These are phyloP conservation scores for Mycalesis mineus DNA, from an alignment of 2,888 invertebrate species.

Conservation along the genomic window DNA sequence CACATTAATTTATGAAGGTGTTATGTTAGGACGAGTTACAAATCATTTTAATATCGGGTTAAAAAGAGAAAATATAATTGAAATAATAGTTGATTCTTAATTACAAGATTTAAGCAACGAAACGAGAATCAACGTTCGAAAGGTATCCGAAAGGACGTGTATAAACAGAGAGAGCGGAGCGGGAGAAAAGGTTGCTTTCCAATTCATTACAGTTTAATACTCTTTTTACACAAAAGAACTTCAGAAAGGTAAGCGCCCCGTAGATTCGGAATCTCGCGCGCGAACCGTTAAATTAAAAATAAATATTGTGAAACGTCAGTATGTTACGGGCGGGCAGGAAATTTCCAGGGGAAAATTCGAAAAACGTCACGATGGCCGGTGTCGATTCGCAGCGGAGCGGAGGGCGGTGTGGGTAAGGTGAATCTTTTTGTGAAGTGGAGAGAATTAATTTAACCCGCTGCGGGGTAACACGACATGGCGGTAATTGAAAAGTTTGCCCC, in stretches of 20 bases:
- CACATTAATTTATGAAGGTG: conserved; percentile 15
- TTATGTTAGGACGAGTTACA: conserved; percentile 18
- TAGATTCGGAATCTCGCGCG: conserved; percentile 68
- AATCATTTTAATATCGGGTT: not conserved
- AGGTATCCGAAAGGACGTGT: conserved; percentile 9
- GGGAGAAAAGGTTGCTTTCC: conserved; percentile 36
- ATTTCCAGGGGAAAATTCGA: conserved; percentile 57
- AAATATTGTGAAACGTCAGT: conserved; percentile 77
- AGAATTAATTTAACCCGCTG: conserved; percentile 79
- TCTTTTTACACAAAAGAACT: conserved; percentile 60
- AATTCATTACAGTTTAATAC: conserved; percentile 54
- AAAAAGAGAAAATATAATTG: not conserved
- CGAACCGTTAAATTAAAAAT: conserved; percentile 76
- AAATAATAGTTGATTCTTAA: not conserved
- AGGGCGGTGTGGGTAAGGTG: conserved; percentile 60
- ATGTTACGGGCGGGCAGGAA: conserved; percentile 66
- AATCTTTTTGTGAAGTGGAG: conserved; percentile 79
- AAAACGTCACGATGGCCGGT: conserved; percentile 56
- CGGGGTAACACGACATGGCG: conserved; percentile 77
- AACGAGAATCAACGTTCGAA: conserved; percentile 12
- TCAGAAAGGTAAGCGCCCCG: conserved; percentile 60
- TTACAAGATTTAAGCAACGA: not conserved
- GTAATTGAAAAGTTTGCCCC: conserved; percentile 80
- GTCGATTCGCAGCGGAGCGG: conserved; percentile 53
- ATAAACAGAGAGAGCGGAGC: conserved; percentile 20